These are phyloP conservation scores for Gastrophryne carolinensis DNA, from an alignment of 2,797 vertebrate species.

Conservation along the genomic window DNA sequence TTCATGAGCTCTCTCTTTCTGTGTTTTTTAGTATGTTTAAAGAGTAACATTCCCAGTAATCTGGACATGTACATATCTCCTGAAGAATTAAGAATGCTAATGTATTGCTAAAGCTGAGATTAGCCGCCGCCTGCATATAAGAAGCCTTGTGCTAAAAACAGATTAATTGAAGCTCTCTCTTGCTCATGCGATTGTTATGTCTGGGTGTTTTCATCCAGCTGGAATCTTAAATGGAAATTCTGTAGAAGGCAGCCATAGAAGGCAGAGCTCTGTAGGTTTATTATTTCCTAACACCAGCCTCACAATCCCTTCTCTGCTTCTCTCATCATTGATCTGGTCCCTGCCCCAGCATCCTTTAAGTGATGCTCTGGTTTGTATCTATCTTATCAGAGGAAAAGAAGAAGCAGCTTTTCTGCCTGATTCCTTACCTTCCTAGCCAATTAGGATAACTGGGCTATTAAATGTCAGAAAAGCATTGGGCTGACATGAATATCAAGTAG, in stretches of 20 bases:
- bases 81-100: slow-evolving; percentile 40
- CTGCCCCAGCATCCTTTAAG: slow-evolving; percentile 15
- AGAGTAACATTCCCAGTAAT: not conserved
- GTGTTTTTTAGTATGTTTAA: not conserved
- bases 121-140: slow-evolving; percentile 48
- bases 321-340: not conserved
- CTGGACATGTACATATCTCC: not conserved
- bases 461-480: slow-evolving; percentile 16
- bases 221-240: slow-evolving; percentile 50
- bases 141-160: slow-evolving; percentile 51
- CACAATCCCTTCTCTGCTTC: slow-evolving; percentile 15
- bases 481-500: not conserved
- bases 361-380: not conserved
- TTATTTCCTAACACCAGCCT: slow-evolving; percentile 28
- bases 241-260: slow-evolving; percentile 46
- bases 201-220: slow-evolving; percentile 51
- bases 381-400: not conserved
- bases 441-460: not conserved
- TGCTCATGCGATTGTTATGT: slow-evolving; percentile 50
- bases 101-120: slow-evolving; percentile 46
- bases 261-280: slow-evolving; percentile 43
- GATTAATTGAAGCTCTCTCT: slow-evolving; percentile 47
- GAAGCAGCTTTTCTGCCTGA: not conserved
- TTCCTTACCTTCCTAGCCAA: not conserved
- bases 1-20: not conserved